phyloP scores from a whole-genome alignment of 1,140 invertebrate species.

The Ips typographus region DNA sequence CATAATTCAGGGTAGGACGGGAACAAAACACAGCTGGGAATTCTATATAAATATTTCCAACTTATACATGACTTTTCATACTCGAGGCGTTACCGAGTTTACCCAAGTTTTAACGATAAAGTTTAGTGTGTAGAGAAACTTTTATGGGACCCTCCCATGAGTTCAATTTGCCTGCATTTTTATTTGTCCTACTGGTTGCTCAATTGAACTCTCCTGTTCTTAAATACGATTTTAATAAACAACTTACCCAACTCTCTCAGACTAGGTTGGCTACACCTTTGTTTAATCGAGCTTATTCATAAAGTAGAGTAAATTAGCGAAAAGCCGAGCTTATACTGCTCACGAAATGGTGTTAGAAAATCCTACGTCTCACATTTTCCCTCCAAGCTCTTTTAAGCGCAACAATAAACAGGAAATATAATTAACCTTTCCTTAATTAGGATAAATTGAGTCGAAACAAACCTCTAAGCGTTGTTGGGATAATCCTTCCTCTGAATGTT shows the following conservation, averaged over 20 bases:
- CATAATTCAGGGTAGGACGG: conserved; percentile 18
- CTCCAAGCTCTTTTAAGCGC: not conserved
- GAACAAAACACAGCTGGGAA: conserved; percentile 25
- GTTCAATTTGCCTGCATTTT: conserved; percentile 15
- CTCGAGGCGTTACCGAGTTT: conserved; percentile 19
- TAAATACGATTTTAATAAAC: too few relatives aligned
- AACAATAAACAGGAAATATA: conserved; percentile 6
- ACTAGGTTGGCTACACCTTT: not conserved
- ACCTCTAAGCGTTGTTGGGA: conserved; percentile 1
- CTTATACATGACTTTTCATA: conserved; percentile 25
- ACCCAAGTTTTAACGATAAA: conserved; percentile 22
- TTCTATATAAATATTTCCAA: conserved; percentile 27
- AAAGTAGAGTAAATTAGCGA: conserved; percentile 4
- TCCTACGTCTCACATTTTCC: not conserved
- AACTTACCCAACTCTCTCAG: too few relatives aligned
- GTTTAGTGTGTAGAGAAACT: conserved; percentile 10
- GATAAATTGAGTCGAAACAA: conserved; percentile 6
- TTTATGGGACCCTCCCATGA: conserved; percentile 17
- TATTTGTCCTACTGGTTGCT: not conserved
- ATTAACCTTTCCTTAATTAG: conserved; percentile 6
- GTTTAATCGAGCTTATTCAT: not conserved
- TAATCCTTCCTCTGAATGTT: not conserved
- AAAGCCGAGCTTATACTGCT: not conserved
- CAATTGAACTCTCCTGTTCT: not conserved
- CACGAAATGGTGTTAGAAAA: not conserved